Evolutionary conservation across 2,113 vertebrate species (phyloP).

Genomic region (Xerus inauris): DNA sequence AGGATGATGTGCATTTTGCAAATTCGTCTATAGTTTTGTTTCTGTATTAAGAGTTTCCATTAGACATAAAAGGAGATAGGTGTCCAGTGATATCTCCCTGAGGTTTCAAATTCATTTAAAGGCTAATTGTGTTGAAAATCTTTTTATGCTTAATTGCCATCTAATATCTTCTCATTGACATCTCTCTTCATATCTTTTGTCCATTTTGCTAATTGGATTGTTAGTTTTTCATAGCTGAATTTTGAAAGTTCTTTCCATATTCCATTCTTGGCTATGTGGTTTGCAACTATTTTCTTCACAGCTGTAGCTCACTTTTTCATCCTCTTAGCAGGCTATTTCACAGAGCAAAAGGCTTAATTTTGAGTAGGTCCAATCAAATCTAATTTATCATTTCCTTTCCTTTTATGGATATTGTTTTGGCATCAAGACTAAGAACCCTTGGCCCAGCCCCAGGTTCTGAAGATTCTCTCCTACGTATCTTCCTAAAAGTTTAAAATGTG

Average conservation of each 20-base stretch:
- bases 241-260: background rate
- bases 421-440: background rate
- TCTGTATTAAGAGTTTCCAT: background rate
- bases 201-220: background rate
- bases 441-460: background rate
- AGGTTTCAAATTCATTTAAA: background rate
- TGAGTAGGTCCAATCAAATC: slow-evolving; percentile 2
- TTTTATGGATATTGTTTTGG: background rate
- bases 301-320: background rate
- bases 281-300: background rate
- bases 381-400: background rate
- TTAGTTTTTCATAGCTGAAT: background rate
- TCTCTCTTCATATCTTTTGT: background rate
- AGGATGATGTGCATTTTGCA: background rate
- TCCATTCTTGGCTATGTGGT: background rate
- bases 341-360: background rate
- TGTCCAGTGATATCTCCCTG: background rate
- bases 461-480: background rate
- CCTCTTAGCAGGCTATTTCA: background rate
- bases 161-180: background rate
- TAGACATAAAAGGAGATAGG: background rate
- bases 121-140: background rate
- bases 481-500: background rate
- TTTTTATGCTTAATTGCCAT: background rate
- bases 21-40: background rate